phyloP scores from a whole-genome alignment of 2,113 vertebrate species.

The Okapia johnstoni region DNA sequence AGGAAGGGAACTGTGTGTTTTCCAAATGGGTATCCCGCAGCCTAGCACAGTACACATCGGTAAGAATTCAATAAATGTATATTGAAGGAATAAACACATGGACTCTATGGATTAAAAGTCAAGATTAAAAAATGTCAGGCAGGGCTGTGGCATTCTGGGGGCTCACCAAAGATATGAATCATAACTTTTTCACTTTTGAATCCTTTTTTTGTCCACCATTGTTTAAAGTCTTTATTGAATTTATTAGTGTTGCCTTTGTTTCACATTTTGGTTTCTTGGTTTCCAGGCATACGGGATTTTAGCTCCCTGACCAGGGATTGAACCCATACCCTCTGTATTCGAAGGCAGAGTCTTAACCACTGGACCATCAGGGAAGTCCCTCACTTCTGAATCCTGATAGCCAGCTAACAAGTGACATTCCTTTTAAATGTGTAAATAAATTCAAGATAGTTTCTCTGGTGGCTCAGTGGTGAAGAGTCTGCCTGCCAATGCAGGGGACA shows the following conservation, averaged over 20 bases:
- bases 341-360: not conserved
- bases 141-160: not conserved
- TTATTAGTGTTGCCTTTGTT: not conserved
- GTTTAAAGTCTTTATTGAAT: not conserved
- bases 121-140: not conserved
- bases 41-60: not conserved
- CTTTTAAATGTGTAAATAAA: not conserved
- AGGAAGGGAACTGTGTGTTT: not conserved
- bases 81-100: not conserved
- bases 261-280: not conserved
- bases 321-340: not conserved
- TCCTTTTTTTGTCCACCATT: not conserved
- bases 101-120: not conserved
- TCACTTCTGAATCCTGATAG: not conserved
- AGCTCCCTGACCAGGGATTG: not conserved
- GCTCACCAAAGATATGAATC: not conserved
- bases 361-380: not conserved
- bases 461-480: not conserved
- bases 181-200: not conserved
- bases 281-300: not conserved
- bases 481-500: not conserved
- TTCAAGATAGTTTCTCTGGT: not conserved
- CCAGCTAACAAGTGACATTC: not conserved
- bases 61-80: not conserved
- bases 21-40: not conserved